Conservation (phyloP, 2,113 vertebrate genomes). For the Perca schrenkii region DNA sequence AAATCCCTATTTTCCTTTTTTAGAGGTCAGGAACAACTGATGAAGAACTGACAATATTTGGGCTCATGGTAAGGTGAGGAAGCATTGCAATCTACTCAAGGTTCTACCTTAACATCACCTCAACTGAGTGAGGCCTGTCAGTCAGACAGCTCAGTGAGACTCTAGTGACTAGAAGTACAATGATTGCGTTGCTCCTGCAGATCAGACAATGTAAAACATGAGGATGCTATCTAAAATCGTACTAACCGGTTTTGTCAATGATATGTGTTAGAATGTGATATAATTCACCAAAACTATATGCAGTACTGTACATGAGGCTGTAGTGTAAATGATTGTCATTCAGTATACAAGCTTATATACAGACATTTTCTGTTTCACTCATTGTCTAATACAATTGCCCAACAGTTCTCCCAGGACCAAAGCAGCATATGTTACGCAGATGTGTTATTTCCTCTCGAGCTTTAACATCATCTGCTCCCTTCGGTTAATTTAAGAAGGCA, state of each 20-base stretch:
- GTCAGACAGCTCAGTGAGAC: not conserved
- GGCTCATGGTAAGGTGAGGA: too few relatives aligned
- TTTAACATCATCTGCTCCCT: slow-evolving; percentile 33
- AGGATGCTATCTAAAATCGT: not conserved
- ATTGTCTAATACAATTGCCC: not conserved
- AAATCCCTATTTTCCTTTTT: too few relatives aligned
- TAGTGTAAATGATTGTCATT: not conserved
- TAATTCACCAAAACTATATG: not conserved
- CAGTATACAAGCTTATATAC: not conserved
- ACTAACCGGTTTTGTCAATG: not conserved
- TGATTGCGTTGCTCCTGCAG: not conserved
- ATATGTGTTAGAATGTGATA: not conserved
- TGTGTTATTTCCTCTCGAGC: slow-evolving; percentile 33
- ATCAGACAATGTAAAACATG: not conserved
- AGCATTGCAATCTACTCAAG: too few relatives aligned
- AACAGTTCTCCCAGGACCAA: not conserved
- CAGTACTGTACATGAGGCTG: not conserved
- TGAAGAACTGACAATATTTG: too few relatives aligned
- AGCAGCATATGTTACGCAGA: slow-evolving; percentile 34
- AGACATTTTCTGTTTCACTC: not conserved
- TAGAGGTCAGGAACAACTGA: too few relatives aligned
- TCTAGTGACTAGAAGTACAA: not conserved
- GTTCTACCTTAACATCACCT: not conserved
- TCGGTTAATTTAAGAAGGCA: slow-evolving; percentile 29
- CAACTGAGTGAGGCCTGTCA: not conserved